Percentiles rank a stretch among this genome's conserved stretches.
Evolutionary conservation across 2,888 invertebrate genomes (phyloP).

Genomic region (Caenorhabditis sulstoni): DNA sequence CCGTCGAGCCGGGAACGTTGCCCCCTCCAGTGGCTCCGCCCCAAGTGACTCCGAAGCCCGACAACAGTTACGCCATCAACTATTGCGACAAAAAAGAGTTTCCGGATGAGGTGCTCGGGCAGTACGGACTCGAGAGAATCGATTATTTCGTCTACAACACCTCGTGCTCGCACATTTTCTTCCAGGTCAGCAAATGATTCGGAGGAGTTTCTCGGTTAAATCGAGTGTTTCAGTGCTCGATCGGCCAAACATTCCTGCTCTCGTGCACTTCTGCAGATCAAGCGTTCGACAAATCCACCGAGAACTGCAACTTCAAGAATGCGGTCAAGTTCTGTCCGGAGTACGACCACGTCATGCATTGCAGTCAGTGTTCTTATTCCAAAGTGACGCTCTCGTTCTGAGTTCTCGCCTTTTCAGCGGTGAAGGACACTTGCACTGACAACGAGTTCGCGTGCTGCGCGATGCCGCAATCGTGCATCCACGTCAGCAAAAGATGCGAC

Average conservation of each 20-base stretch:
- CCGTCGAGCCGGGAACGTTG: constrained; percentile 28
- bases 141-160: constrained; percentile 79
- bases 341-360: constrained; percentile 79
- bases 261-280: constrained; percentile 73
- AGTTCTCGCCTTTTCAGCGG: constrained; percentile 55
- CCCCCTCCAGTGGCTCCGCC: constrained; percentile 44
- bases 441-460: constrained; percentile 78
- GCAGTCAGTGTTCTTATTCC: constrained; percentile 71
- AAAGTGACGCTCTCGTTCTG: neutral
- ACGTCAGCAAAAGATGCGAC: constrained; percentile 74
- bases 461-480: constrained; percentile 74
- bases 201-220: neutral
- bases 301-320: constrained; percentile 77
- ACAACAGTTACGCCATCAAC: constrained; percentile 73
- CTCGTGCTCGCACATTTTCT: constrained; percentile 75
- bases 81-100: constrained; percentile 74
- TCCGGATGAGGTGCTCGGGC: constrained; percentile 67
- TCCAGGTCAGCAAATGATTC: constrained; percentile 58
- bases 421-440: constrained; percentile 67
- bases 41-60: constrained; percentile 56
- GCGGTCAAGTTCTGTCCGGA: constrained; percentile 78
- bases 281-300: constrained; percentile 76
- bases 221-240: constrained; percentile 76
- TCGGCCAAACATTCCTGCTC: constrained; percentile 78
- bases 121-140: constrained; percentile 70